phyloP scores from a whole-genome alignment of 1,140 invertebrate species.

The Rhopalosiphum maidis region DNA sequence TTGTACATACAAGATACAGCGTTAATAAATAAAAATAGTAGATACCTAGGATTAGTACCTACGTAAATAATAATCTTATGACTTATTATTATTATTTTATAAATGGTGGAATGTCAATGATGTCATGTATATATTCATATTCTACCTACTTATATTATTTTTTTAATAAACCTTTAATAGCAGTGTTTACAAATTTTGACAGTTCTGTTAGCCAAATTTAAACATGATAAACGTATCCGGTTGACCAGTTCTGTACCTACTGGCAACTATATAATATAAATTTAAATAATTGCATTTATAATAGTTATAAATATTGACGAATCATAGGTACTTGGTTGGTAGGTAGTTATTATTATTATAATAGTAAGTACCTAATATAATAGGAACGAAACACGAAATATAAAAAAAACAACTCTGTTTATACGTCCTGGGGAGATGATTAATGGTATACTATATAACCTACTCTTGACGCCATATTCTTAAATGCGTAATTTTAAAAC shows the following conservation, averaged over 20 bases:
- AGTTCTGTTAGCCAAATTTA: neutral
- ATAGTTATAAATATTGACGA: neutral
- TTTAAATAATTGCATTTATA: neutral
- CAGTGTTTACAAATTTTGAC: neutral
- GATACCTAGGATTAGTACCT: neutral
- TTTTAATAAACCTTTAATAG: neutral
- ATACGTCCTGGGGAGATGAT: neutral
- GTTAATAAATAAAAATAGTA: neutral
- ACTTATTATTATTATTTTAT: neutral
- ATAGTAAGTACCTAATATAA: neutral
- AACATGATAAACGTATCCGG: constrained; percentile 14
- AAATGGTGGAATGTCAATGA: neutral
- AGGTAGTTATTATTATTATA: no score
- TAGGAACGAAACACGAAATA: neutral
- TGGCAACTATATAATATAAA: neutral
- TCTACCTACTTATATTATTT: neutral
- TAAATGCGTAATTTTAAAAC: constrained; percentile 11
- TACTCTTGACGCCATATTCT: neutral
- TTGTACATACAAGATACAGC: neutral
- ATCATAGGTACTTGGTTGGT: neutral
- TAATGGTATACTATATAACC: neutral
- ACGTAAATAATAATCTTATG: neutral
- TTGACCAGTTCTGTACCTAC: neutral
- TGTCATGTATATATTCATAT: neutral
- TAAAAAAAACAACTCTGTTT: neutral